Base-by-base conservation (phyloP, 2,888 invertebrate genomes). In the Orchesella flavescens region DNA sequence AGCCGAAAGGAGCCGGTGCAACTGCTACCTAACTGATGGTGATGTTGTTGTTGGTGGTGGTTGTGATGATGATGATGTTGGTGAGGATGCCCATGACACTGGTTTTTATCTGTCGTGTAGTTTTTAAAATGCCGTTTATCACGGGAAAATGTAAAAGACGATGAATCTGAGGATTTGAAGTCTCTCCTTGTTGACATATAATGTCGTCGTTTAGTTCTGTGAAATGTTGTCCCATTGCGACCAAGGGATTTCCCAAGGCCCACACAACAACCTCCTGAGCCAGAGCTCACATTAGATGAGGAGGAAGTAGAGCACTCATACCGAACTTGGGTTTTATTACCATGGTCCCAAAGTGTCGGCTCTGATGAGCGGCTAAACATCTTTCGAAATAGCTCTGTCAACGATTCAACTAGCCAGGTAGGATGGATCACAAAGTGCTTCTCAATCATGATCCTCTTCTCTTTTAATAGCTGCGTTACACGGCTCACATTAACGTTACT, bases 401-500 rank as follows among this genome's bases (percentile, higher is more conserved):
- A 69, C 15, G 84, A 84, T 63, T 83, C 85, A 55, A 87, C 81
- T 68, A 87, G 78, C 85, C 85, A 85, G 75, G 85, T 84, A 71
- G 86, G 84, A 84, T 85, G 79, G 43, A 80, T 84, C 74, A 85
- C 86, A 78, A 87, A 84, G 68, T 84, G 83, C 59, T 85, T 87
- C 34, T 86, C 86, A 76, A 84, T 85, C 86, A 86, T 86, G 73
- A 68, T 83, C 15, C 21, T 43, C 44, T 49, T 49, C 10, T n/a
- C 49, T 49, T 49, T 49, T 49, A 34, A 12, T 49, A 49, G 49
- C 2, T n/a, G 49, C 9, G 49, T 12, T 49, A 3, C 10, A 15
- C n/a, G n/a, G 1, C 2, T 12, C 12, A 49, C 49, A n/a, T 49
- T 49, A n/a, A 49, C n/a, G n/a, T 15, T 49, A 7, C 12, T 49